These are phyloP conservation scores for Poecilia latipinna DNA, from an alignment of 2,113 vertebrate genomes.

Conservation along the genomic window DNA sequence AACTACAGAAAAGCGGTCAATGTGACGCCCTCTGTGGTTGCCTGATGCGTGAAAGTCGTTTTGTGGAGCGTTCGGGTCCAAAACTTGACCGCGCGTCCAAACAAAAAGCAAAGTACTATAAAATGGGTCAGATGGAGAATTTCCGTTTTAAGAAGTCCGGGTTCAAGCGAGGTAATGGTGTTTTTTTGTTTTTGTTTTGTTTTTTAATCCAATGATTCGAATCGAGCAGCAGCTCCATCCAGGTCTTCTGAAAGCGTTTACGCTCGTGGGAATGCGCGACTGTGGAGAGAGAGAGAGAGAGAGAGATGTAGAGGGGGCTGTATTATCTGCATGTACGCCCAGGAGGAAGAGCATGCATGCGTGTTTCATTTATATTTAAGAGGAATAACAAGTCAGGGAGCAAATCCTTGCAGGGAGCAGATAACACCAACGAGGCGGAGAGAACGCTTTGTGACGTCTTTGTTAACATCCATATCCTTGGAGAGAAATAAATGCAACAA, in stretches of 20 bases:
- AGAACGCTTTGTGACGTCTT: background rate
- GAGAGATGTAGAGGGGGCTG: constrained; percentile 1
- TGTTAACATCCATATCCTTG: too few species aligned
- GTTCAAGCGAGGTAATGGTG: background rate
- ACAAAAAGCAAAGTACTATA: background rate
- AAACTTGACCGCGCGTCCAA: constrained; percentile 35
- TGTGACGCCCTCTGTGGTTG: background rate
- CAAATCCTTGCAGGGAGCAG: background rate
- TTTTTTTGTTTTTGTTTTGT: background rate
- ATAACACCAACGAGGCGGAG: background rate
- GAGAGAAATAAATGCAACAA: too few species aligned
- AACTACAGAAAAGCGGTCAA: background rate
- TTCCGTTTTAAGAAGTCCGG: background rate
- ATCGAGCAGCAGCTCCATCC: constrained; percentile 46
- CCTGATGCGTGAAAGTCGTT: constrained; percentile 50
- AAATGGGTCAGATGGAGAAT: background rate
- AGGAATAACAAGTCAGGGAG: constrained; percentile 1
- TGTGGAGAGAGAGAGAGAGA: constrained; percentile 9
- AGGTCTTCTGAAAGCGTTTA: constrained; percentile 43
- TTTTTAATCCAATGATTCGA: constrained; percentile 29
- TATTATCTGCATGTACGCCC: background rate
- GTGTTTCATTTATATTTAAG: constrained; percentile 23
- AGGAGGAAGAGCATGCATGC: background rate
- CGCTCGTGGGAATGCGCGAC: constrained; percentile 47
- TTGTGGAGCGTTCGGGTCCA: background rate